phyloP scores from a whole-genome alignment of 2,113 vertebrate species.

The Galbula dea region DNA sequence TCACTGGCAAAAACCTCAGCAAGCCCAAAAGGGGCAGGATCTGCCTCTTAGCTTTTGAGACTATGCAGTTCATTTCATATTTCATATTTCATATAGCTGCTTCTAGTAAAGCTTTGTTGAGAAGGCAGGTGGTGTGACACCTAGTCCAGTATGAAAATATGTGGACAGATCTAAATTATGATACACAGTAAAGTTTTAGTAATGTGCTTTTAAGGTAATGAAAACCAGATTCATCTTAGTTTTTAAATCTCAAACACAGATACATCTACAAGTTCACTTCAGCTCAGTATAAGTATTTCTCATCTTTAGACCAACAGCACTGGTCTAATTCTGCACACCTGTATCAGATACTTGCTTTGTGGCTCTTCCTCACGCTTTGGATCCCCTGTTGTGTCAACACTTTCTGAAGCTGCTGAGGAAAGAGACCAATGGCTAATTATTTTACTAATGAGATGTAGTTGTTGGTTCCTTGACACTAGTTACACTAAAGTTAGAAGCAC shows the following conservation, averaged over 20 bases:
- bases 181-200: background rate
- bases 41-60: background rate
- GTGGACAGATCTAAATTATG: slow-evolving; percentile 21
- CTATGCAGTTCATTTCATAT: background rate
- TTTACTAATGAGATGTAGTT: slow-evolving; percentile 14
- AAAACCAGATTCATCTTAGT: background rate
- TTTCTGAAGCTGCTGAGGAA: background rate
- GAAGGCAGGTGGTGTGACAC: slow-evolving; percentile 24
- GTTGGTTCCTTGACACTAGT: background rate
- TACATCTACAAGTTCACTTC: background rate
- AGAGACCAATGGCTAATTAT: slow-evolving; percentile 16
- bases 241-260: background rate
- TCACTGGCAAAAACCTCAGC: background rate
- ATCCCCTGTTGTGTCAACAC: background rate
- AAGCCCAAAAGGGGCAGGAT: background rate
- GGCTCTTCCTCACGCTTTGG: background rate
- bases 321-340: background rate
- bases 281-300: background rate
- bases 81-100: too few species aligned
- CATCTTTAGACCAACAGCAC: background rate
- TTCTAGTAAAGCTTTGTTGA: slow-evolving; percentile 44
- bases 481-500: background rate
- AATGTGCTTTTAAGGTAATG: slow-evolving; percentile 36
- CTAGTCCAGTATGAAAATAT: background rate
- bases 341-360: background rate